Conservation (phyloP, 30 jellyfish, hydroid and myxozoan species). For the Turritopsis dohrnii region DNA sequence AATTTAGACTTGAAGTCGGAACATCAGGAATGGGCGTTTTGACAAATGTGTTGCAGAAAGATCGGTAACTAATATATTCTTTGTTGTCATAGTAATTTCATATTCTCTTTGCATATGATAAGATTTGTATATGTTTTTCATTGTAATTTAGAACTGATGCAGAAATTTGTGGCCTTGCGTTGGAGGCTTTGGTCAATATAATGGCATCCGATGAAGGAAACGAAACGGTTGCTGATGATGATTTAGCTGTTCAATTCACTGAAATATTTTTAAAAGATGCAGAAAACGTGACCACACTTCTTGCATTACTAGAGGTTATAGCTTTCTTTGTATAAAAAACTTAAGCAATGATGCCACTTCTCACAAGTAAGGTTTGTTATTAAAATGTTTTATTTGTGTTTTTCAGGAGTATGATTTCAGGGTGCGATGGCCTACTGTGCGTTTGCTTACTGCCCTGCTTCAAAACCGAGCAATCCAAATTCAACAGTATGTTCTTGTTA, state of each 20-base stretch:
- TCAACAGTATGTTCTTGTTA: conserved; percentile 76
- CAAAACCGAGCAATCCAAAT: conserved; percentile 60
- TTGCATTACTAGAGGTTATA: conserved; percentile 45
- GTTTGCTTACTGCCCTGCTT: conserved; percentile 57
- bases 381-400: background rate
- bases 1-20: conserved; percentile 90
- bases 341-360: background rate
- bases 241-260: conserved; percentile 69
- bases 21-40: conserved; percentile 80
- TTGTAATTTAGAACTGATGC: conserved; percentile 51
- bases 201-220: conserved; percentile 55
- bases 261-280: conserved; percentile 68
- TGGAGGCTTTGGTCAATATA: conserved; percentile 65
- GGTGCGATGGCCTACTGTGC: conserved; percentile 92
- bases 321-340: background rate
- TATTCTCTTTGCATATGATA: background rate
- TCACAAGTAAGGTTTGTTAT: no score
- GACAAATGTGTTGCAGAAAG: conserved; percentile 61
- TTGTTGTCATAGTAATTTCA: background rate
- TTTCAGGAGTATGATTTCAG: conserved; percentile 84
- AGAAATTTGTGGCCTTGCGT: conserved; percentile 72
- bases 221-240: conserved; percentile 37
- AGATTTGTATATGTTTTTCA: no score
- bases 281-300: conserved; percentile 50
- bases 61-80: conserved; percentile 42